A percentile compares a stretch with the other conserved stretches of the same genome.
Evolutionary conservation across 1,140 invertebrate genomes (phyloP).

Genomic region (Aradophagus sp.): DNA sequence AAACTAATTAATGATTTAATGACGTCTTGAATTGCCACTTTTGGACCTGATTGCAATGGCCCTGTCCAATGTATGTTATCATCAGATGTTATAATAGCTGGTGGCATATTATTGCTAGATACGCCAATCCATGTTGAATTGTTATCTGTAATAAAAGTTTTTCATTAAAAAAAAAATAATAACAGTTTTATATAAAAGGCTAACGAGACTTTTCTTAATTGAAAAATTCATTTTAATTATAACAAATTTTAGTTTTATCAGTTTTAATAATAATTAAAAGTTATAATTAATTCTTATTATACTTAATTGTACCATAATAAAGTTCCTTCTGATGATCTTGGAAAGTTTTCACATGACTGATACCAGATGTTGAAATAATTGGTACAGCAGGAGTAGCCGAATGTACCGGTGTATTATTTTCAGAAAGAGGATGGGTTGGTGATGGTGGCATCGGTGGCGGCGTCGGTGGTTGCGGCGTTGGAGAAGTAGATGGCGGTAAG

Average conservation of each 20-base stretch:
- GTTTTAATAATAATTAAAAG: too few relatives aligned
- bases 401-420: constrained; percentile 50
- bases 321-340: constrained; percentile 29
- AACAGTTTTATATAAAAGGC: too few relatives aligned
- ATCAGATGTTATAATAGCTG: constrained; percentile 79
- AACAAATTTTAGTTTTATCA: too few relatives aligned
- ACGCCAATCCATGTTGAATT: constrained; percentile 26
- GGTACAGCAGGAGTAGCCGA: constrained; percentile 45
- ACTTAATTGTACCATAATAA: constrained; percentile 55
- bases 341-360: constrained; percentile 42
- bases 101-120: constrained; percentile 66
- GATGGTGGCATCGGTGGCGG: constrained; percentile 61
- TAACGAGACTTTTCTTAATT: too few relatives aligned
- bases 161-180: constrained; percentile 7
- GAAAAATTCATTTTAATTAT: too few relatives aligned
- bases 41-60: constrained; percentile 77
- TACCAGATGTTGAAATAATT: constrained; percentile 26
- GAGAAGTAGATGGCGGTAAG: constrained; percentile 53
- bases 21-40: constrained; percentile 85
- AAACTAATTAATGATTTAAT: constrained; percentile 92
- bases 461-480: constrained; percentile 61
- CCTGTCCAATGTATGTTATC: constrained; percentile 76
- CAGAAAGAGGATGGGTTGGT: constrained; percentile 48
- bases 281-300: background rate
- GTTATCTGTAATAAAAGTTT: constrained; percentile 8